phyloP scores from a whole-genome alignment of 2,888 invertebrate genomes.

The Pterobdella sp. region DNA sequence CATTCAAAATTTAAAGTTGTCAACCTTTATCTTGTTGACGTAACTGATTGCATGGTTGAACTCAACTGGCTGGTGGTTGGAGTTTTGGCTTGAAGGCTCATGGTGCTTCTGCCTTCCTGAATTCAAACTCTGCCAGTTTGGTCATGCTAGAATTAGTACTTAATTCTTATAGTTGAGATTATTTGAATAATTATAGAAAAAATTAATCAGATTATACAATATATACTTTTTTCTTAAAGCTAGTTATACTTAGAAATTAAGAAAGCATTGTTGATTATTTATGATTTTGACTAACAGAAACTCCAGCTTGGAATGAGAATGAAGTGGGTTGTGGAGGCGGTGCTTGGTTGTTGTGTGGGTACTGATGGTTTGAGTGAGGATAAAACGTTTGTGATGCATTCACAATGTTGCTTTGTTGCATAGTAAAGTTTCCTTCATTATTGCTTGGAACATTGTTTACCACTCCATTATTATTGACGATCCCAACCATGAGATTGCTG shows the following conservation, averaged over 20 bases:
- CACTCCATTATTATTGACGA: background rate
- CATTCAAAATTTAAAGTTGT: constrained; percentile 36
- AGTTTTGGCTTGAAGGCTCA: background rate
- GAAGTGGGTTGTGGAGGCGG: background rate
- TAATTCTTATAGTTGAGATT: too few relatives aligned
- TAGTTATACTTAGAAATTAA: too few relatives aligned
- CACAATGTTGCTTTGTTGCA: background rate
- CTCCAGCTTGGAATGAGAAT: background rate
- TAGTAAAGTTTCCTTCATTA: background rate
- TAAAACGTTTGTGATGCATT: background rate
- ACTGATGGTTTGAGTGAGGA: constrained; percentile 1
- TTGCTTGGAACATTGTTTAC: background rate
- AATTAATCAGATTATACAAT: too few relatives aligned
- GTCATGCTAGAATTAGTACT: too few relatives aligned
- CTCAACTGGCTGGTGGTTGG: constrained; percentile 70
- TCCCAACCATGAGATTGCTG: background rate
- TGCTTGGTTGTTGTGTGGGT: constrained; percentile 8
- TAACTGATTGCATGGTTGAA: constrained; percentile 98
- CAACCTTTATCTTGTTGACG: constrained; percentile 95
- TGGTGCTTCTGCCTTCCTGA: background rate
- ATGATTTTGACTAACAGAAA: too few relatives aligned
- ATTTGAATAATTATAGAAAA: too few relatives aligned
- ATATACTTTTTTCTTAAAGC: too few relatives aligned
- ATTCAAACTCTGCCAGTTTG: constrained; percentile 11
- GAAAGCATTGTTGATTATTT: too few relatives aligned